Percentiles rank a stretch among this genome's conserved stretches.
These are phyloP conservation scores for Tenualosa thibaudeaui DNA, from an alignment of 2,797 vertebrate genomes.

Conservation along the genomic window DNA sequence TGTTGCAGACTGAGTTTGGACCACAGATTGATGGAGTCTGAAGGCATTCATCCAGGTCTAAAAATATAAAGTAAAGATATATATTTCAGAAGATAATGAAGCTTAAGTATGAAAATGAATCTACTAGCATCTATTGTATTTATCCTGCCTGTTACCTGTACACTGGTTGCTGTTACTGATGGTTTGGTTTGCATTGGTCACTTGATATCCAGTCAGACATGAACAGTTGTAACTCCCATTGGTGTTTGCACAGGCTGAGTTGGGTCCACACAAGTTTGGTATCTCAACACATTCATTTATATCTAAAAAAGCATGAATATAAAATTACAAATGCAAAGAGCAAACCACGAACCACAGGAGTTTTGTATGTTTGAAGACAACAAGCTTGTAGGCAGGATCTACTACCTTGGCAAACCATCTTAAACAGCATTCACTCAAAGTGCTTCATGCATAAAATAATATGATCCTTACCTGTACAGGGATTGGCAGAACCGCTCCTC, in stretches of 20 bases:
- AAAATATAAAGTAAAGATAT: too few relatives aligned
- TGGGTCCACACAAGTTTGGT: conserved; percentile 29
- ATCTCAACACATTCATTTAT: conserved; percentile 26
- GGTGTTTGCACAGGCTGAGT: conserved; percentile 33
- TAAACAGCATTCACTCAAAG: too few relatives aligned
- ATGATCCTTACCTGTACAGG: too few relatives aligned
- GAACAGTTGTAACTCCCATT: not conserved
- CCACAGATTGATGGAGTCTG: not conserved
- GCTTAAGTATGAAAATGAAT: too few relatives aligned
- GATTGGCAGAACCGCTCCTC: not conserved
- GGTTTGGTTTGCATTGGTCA: not conserved
- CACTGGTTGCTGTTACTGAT: not conserved
- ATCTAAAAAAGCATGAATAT: not conserved
- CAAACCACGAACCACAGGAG: too few relatives aligned
- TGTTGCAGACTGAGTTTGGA: not conserved
- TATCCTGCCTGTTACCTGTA: not conserved
- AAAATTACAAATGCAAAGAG: not conserved
- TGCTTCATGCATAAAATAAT: too few relatives aligned
- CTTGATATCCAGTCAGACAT: not conserved
- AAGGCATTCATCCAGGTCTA: conserved; percentile 35
- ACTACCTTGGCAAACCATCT: too few relatives aligned
- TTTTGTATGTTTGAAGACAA: not conserved
- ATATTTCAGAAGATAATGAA: too few relatives aligned
- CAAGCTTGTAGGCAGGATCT: too few relatives aligned
- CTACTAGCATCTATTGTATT: too few relatives aligned